A percentile compares a stretch with the other conserved stretches of the same genome.
phyloP scores from a whole-genome alignment of 1,140 invertebrate species.

The Danaus melanippus region DNA sequence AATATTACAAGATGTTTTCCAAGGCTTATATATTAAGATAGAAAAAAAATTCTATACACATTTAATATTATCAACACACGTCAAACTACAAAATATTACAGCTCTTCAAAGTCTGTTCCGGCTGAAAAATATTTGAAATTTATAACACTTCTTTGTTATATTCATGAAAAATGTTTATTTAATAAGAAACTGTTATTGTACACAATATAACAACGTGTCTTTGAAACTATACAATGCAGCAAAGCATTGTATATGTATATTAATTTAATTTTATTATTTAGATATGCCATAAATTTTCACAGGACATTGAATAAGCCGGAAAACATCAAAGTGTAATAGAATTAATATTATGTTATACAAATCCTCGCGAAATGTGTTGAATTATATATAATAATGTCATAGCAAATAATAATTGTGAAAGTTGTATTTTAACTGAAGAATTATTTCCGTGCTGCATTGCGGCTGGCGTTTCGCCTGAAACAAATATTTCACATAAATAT shows the following conservation, averaged over 20 bases:
- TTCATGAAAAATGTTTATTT: no score
- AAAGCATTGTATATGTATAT: no score
- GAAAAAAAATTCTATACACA: no score
- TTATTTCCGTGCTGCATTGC: slow-evolving; percentile 78
- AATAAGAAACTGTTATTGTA: no score
- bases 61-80: no score
- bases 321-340: slow-evolving; percentile 4
- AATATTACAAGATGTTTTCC: slow-evolving; percentile 21
- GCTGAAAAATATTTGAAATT: no score
- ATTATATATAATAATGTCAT: slow-evolving; percentile 14
- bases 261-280: neutral
- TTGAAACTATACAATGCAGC: no score
- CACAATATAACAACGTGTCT: no score
- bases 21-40: neutral
- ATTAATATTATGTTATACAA: slow-evolving; percentile 13
- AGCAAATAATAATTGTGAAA: slow-evolving; percentile 10
- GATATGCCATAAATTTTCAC: slow-evolving; percentile 1
- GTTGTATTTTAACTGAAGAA: slow-evolving; percentile 42
- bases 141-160: no score
- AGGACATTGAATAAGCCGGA: slow-evolving; percentile 1
- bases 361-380: neutral
- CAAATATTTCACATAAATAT: slow-evolving; percentile 13
- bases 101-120: no score
- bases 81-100: no score
- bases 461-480: slow-evolving; percentile 76